A percentile compares a stretch with the other conserved stretches of the same genome.
Conservation (phyloP, 2,797 vertebrate species). For the Mormyrops boulengeri region DNA sequence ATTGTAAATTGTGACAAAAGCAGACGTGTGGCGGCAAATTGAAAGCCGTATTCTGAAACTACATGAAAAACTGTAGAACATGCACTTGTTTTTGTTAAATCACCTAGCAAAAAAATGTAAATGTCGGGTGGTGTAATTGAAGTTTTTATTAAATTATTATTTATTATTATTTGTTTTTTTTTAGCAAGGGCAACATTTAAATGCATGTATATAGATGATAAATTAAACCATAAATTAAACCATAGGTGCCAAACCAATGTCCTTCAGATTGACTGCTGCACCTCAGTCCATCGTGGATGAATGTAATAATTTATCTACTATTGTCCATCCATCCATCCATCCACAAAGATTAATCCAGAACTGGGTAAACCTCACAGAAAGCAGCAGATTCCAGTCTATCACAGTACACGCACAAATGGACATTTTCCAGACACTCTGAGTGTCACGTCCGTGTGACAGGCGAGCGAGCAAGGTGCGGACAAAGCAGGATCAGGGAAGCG, state of each 20-base stretch:
- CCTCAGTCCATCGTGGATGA: background rate
- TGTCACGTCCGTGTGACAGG: no score
- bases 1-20: no score
- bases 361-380: background rate
- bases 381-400: background rate
- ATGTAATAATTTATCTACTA: background rate
- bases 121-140: background rate
- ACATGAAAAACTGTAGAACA: no score
- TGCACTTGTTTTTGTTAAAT: no score
- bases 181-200: background rate
- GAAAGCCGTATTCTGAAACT: no score
- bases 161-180: background rate
- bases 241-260: background rate
- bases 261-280: background rate
- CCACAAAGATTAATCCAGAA: background rate
- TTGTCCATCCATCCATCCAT: background rate
- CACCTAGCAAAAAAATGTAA: no score
- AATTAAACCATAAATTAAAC: background rate
- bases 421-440: background rate
- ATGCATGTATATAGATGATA: background rate
- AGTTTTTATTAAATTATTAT: background rate
- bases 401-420: background rate
- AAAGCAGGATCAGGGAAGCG: no score
- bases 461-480: no score
- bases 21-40: no score